Evolutionary conservation across 1,140 invertebrate species (phyloP).

Genomic region (Cydia splendana): DNA sequence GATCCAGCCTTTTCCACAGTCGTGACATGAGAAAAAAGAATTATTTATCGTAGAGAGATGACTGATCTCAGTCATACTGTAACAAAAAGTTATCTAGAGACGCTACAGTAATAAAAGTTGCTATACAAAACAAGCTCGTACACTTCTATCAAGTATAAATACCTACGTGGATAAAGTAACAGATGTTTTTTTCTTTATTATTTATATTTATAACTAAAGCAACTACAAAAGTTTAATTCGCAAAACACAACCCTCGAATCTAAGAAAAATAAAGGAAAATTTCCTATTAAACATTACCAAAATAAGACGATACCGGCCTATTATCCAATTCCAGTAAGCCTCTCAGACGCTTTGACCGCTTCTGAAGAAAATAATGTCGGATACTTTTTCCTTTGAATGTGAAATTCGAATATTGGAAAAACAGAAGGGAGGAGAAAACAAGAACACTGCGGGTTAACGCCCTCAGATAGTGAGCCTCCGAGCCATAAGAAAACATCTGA

Average conservation of each 20-base stretch:
- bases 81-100: too few relatives aligned
- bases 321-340: conserved; percentile 33
- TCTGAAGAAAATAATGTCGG: conserved; percentile 26
- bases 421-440: conserved; percentile 26
- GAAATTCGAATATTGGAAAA: conserved; percentile 31
- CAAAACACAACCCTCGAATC: background rate
- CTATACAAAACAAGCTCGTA: too few relatives aligned
- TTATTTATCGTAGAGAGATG: too few relatives aligned
- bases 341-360: conserved; percentile 25
- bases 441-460: conserved; percentile 21
- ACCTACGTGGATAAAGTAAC: too few relatives aligned
- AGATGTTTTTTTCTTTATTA: too few relatives aligned
- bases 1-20: too few relatives aligned
- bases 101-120: too few relatives aligned
- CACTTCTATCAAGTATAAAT: too few relatives aligned
- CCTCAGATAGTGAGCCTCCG: conserved; percentile 17
- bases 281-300: conserved; percentile 16
- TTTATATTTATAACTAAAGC: too few relatives aligned
- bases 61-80: too few relatives aligned
- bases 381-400: conserved; percentile 27
- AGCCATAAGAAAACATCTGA: conserved; percentile 26
- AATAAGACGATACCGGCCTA: conserved; percentile 29
- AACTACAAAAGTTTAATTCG: background rate
- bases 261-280: conserved; percentile 1
- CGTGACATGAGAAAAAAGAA: too few relatives aligned